Percentiles rank a stretch among this genome's conserved stretches.
These are phyloP conservation scores for Doryteuthis pealeii DNA, from an alignment of 1,140 invertebrate species.

Conservation along the genomic window DNA sequence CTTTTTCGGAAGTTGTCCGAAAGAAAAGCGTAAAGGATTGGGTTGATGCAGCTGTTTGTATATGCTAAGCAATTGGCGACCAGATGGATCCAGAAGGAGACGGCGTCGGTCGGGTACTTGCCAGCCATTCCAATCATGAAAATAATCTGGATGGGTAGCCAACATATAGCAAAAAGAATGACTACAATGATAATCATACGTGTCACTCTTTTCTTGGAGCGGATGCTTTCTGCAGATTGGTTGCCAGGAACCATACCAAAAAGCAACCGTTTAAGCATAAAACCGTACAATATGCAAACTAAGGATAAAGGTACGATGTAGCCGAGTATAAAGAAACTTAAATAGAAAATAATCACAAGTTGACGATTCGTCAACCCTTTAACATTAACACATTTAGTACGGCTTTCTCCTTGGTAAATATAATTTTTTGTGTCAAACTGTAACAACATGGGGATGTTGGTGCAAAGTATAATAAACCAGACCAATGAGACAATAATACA, in stretches of 20 bases:
- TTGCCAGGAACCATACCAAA: conserved; percentile 70
- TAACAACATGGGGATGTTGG: conserved; percentile 73
- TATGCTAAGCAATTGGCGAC: conserved; percentile 89
- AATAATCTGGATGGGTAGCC: conserved; percentile 86
- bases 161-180: conserved; percentile 91
- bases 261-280: conserved; percentile 76
- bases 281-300: conserved; percentile 86
- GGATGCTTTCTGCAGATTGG: conserved; percentile 70
- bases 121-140: conserved; percentile 60
- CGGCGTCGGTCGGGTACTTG: conserved; percentile 55
- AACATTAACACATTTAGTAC: conserved; percentile 45
- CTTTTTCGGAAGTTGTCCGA: conserved; percentile 85
- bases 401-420: conserved; percentile 63
- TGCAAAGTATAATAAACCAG: conserved; percentile 77
- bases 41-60: conserved; percentile 93
- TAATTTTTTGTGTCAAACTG: conserved; percentile 72
- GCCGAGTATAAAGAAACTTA: conserved; percentile 61
- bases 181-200: conserved; percentile 92
- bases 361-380: conserved; percentile 8
- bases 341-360: conserved; percentile 47
- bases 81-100: conserved; percentile 75
- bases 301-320: conserved; percentile 64
- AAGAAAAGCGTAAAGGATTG: conserved; percentile 91
- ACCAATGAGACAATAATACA: conserved; percentile 68
- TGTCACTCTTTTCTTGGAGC: conserved; percentile 88